Evolutionary conservation across 2,888 invertebrate species (phyloP).

Genomic region (Griposia aprilina): DNA sequence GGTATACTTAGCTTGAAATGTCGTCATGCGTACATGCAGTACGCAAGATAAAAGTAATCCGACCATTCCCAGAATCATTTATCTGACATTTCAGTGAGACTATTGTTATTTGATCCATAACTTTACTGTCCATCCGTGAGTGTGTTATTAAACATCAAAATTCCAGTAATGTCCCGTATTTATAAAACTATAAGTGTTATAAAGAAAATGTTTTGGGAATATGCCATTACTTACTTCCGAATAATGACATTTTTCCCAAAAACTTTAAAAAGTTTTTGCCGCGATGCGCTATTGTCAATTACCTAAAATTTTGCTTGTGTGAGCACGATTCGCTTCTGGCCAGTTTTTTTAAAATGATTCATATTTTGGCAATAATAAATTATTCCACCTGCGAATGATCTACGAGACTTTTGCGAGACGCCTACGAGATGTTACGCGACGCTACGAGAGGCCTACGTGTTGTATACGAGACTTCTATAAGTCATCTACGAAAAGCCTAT

Average conservation of each 20-base stretch:
- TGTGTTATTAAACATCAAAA: background rate
- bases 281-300: too few species aligned
- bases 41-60: background rate
- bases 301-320: background rate
- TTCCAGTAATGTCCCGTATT: conserved; percentile 10
- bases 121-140: background rate
- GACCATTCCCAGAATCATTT: background rate
- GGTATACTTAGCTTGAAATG: too few species aligned
- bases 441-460: background rate
- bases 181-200: background rate
- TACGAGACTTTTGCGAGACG: background rate
- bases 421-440: background rate
- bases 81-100: background rate
- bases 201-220: background rate
- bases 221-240: background rate
- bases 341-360: too few species aligned
- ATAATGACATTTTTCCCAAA: background rate
- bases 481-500: too few species aligned
- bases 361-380: background rate
- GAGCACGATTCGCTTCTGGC: background rate
- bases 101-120: background rate
- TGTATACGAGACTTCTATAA: background rate
- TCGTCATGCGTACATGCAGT: too few species aligned
- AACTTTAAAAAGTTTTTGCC: too few species aligned
- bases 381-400: background rate